These are phyloP conservation scores for Aphaenogaster ashmeadi DNA, from an alignment of 1,140 invertebrate genomes.

Conservation along the genomic window DNA sequence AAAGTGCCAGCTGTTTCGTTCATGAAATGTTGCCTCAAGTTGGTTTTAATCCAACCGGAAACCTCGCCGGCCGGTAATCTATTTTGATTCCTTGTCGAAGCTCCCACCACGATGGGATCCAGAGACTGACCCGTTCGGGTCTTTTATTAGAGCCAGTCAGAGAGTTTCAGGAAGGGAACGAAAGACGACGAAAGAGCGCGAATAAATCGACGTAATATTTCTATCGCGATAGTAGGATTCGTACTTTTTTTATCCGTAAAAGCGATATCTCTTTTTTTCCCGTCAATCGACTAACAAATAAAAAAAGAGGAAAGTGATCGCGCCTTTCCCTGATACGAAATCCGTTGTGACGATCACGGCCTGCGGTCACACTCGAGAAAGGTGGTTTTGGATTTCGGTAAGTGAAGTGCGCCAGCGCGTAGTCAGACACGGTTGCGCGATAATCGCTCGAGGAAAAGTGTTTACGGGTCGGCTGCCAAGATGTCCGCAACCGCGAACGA, in stretches of 20 bases:
- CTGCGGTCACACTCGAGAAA: conserved; percentile 44
- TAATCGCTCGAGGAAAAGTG: conserved; percentile 37
- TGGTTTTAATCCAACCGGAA: conserved; percentile 79
- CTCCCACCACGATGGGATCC: conserved; percentile 80
- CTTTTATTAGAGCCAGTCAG: conserved; percentile 85
- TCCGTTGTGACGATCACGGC: conserved; percentile 30
- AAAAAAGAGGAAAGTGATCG: conserved; percentile 34
- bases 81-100: conserved; percentile 81
- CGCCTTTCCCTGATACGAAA: conserved; percentile 26
- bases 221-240: conserved; percentile 1
- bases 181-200: conserved; percentile 77
- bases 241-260: neutral
- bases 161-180: conserved; percentile 79
- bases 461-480: conserved; percentile 43
- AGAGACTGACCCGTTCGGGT: conserved; percentile 72
- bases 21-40: conserved; percentile 22
- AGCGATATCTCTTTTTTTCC: neutral
- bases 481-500: conserved; percentile 26
- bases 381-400: conserved; percentile 72
- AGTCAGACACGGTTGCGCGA: conserved; percentile 57
- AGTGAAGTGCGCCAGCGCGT: conserved; percentile 69
- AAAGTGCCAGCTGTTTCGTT: conserved; percentile 27
- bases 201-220: conserved; percentile 55
- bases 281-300: neutral
- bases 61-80: conserved; percentile 74